Base-by-base conservation (phyloP, 2,113 vertebrate species). In the Rhegmatorhina hoffmannsi region DNA sequence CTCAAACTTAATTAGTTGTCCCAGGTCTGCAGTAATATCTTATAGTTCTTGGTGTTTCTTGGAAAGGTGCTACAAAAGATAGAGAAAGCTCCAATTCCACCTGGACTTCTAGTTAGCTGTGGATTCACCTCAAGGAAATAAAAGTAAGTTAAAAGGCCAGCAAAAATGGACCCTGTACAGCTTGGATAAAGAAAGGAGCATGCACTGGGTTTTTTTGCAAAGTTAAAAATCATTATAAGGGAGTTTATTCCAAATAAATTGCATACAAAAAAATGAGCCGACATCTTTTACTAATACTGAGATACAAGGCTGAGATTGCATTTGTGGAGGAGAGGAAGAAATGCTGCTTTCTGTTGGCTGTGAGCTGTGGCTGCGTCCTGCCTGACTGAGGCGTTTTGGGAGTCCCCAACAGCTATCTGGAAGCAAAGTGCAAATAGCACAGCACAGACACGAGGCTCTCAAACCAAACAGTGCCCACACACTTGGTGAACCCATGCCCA, bases 1-100 rank as follows among this genome's bases (percentile, higher is more conserved):
- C 90, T 73, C 56, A 63, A 44, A 47, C 73, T 86, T 96, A 94
- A 95, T 95, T 95, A 89, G 52, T 94, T 97, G 94, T 92, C 87
- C 78, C 38, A 38, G 56, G 83, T 94, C 83, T 90, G 90, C 77
- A 73, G 82, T 94, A 91, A 69, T 91, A 88, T 77, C 59, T 84
- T 67, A 44, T 3, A 46, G 83, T 75, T 92, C 84, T 89, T 76
- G 40, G 28, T 87, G 77, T 83, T 92, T 58, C 89, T 91, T 89
- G 63, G 89, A 79, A 95, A 96, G 92, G 85, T 94, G 93, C 60
- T 92, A 52, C 79, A 70, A 60, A 77, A 89, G 94, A 87, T 67
- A 90, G 96, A 82, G 90, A 1, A 23, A 50, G 52, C 69, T 84
- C 66, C 82, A 80, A 0, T 85, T 95, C 91, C 80, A 74, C 68